Conservation (phyloP, 2,888 invertebrate genomes). For the Carcina quercana region DNA sequence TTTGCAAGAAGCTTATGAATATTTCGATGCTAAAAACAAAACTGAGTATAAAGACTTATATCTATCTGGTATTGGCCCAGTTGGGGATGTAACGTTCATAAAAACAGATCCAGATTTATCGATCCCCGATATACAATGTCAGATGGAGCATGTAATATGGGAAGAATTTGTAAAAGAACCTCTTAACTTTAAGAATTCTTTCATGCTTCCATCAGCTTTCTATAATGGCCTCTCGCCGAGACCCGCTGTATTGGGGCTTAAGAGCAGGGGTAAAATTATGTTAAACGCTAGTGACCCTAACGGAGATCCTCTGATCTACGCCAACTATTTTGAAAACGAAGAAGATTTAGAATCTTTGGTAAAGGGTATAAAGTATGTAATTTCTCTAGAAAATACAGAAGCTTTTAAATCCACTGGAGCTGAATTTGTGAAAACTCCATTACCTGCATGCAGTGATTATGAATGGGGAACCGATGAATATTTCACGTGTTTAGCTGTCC, state of each 20-base stretch:
- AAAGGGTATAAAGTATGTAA: slow-evolving; percentile 72
- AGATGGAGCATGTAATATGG: slow-evolving; percentile 62
- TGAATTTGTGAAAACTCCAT: slow-evolving; percentile 59
- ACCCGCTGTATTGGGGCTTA: slow-evolving; percentile 54
- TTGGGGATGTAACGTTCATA: slow-evolving; percentile 68
- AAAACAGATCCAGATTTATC: slow-evolving; percentile 24
- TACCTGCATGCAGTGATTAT: slow-evolving; percentile 71
- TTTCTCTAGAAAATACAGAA: slow-evolving; percentile 70
- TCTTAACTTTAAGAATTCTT: slow-evolving; percentile 14
- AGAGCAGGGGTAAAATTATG: slow-evolving; percentile 74
- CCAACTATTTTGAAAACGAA: slow-evolving; percentile 76
- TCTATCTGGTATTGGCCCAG: slow-evolving; percentile 65
- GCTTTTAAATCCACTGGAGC: slow-evolving; percentile 73
- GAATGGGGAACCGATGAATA: slow-evolving; percentile 77
- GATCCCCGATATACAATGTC: slow-evolving; percentile 76
- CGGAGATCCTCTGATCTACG: slow-evolving; percentile 79
- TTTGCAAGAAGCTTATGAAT: slow-evolving; percentile 43
- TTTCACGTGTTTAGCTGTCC: slow-evolving; percentile 75
- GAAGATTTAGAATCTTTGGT: slow-evolving; percentile 75
- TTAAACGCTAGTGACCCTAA: slow-evolving; percentile 79
- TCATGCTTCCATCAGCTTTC: not conserved
- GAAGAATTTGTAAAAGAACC: slow-evolving; percentile 58
- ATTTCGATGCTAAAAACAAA: slow-evolving; percentile 32
- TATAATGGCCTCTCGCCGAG: not conserved
- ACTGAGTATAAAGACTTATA: too few species aligned